Base-by-base conservation (phyloP, 2,797 vertebrate species). In the Gouania willdenowi region DNA sequence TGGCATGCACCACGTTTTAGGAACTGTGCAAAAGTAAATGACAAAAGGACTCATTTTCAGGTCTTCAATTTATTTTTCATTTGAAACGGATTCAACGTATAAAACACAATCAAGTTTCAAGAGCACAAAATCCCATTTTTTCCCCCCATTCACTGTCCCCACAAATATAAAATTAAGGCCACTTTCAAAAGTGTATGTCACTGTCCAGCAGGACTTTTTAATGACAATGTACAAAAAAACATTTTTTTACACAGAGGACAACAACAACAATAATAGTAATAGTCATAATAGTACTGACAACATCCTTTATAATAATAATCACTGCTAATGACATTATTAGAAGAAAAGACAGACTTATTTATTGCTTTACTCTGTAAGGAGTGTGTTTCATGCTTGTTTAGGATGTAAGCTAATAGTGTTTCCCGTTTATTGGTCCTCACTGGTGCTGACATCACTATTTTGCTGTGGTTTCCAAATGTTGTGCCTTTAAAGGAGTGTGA, bases 141-240 rank as follows among this genome's bases (percentile, higher is more conserved):
- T 20, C 19, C 19, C 79, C 70, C 83, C 62, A 55, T 86, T 86
- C 83, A 85, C 79, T 77, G 54, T 78, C 57, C 82, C 82, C 77
- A 80, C 72, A 84, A 63, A 78, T 87, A 87, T 87, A 85, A 81
- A 86, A 86, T 87, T 83, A 87, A 85, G 85, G 85, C 82, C 86
- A 88, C 81, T 87, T 87, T 85, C 71, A 83, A 82, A 83, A 74
- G 72, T 82, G 73, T 76, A 82, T 82, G 84, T 88, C 87, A 85
- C 89, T 88, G 89, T 88, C 89, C 89, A 90, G 89, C 89, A 91
- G 87, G 88, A 88, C 86, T 42, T 82, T 78, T 82, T 85, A 87
- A 84, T 88, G 85, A 84, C 84, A 85, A 86, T 79, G 72, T 81
- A 82, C 72, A 85, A 82, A 82, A 47, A 86, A 84, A 64, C 84